These are phyloP conservation scores for Netelia melanura DNA, from an alignment of 2,888 invertebrate species.

Conservation along the genomic window DNA sequence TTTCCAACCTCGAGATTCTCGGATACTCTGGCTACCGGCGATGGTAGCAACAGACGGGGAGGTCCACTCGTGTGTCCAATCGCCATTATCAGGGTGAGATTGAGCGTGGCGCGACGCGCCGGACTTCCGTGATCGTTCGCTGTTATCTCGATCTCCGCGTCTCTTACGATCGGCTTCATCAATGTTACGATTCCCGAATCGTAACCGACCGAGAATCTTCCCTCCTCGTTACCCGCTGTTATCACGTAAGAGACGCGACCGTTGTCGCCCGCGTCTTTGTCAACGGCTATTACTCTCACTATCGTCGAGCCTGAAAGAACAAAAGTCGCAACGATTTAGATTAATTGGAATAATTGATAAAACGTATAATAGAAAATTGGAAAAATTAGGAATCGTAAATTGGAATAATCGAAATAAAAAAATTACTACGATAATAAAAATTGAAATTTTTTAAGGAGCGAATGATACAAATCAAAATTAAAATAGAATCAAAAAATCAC, in stretches of 20 bases:
- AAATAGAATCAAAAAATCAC: not conserved
- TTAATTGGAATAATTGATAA: too few relatives aligned
- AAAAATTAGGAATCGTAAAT: too few relatives aligned
- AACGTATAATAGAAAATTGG: too few relatives aligned
- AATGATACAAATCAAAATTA: too few relatives aligned
- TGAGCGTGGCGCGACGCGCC: constrained; percentile 89
- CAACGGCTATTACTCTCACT: constrained; percentile 91
- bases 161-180: constrained; percentile 87
- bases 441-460: too few relatives aligned
- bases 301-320: constrained; percentile 79
- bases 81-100: constrained; percentile 88
- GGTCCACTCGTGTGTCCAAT: constrained; percentile 92
- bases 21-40: constrained; percentile 91
- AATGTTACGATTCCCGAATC: constrained; percentile 93
- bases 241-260: constrained; percentile 95
- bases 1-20: constrained; percentile 92
- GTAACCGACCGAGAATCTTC: constrained; percentile 92
- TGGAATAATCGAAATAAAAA: too few relatives aligned
- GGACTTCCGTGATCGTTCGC: constrained; percentile 95
- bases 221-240: constrained; percentile 93
- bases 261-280: constrained; percentile 94
- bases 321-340: too few relatives aligned
- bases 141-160: constrained; percentile 90
- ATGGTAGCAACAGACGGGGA: constrained; percentile 91
- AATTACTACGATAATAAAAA: too few relatives aligned